A percentile compares a stretch with the other conserved stretches of the same genome.
Evolutionary conservation across 1,140 invertebrate genomes (phyloP).

Genomic region (Saxidomus purpurata): DNA sequence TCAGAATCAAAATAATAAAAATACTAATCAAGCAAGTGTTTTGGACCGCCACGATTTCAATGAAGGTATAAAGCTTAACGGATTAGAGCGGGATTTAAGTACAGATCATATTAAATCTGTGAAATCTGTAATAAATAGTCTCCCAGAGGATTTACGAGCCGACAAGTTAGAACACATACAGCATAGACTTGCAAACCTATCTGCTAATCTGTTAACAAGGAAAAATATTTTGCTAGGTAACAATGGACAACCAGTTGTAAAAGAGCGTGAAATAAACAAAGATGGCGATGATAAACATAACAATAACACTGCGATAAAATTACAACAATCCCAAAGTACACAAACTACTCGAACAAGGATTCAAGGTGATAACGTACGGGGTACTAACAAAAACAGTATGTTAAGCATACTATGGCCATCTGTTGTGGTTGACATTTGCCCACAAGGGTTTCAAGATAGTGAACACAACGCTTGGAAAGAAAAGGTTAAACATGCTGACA

Average conservation of each 20-base stretch:
- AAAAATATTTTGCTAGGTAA: conserved; percentile 50
- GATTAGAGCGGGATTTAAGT: conserved; percentile 53
- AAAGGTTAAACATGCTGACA: conserved; percentile 89
- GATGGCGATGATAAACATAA: conserved; percentile 45
- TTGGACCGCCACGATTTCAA: conserved; percentile 45
- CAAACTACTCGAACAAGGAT: background rate
- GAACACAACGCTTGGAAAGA: conserved; percentile 90
- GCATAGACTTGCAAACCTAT: conserved; percentile 37
- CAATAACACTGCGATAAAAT: conserved; percentile 36
- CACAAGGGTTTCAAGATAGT: conserved; percentile 89
- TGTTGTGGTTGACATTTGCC: conserved; percentile 90
- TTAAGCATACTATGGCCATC: conserved; percentile 91
- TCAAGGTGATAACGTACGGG: background rate
- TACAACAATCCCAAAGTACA: conserved; percentile 19
- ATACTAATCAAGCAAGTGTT: conserved; percentile 47
- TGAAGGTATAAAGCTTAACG: conserved; percentile 4
- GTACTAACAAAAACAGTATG: conserved; percentile 72
- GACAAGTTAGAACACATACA: conserved; percentile 38
- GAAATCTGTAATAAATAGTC: conserved; percentile 46
- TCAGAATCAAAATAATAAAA: conserved; percentile 12
- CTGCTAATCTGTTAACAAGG: conserved; percentile 47
- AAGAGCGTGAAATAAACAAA: background rate
- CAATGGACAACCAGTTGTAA: conserved; percentile 30
- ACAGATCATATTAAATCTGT: conserved; percentile 43
- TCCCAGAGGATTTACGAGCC: conserved; percentile 30